Evolutionary conservation across 2,113 vertebrate species (phyloP).

Genomic region (Catharus fuscescens): DNA sequence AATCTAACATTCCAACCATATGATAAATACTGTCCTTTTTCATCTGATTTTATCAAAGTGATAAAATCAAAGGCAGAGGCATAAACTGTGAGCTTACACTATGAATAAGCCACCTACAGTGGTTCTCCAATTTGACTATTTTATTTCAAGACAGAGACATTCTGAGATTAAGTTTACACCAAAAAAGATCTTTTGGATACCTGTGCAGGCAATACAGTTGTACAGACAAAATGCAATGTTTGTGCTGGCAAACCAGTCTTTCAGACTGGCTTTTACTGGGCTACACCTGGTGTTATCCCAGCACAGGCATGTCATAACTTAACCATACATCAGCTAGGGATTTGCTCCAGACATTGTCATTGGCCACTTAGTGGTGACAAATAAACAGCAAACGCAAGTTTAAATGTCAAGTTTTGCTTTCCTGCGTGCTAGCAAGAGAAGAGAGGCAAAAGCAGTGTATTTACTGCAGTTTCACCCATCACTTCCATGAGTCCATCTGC

Average conservation of each 20-base stretch:
- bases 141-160: neutral
- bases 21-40: neutral
- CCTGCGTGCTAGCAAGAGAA: neutral
- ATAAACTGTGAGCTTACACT: neutral
- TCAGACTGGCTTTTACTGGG: neutral
- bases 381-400: neutral
- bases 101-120: neutral
- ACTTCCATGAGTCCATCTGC: neutral
- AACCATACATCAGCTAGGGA: accelerated
- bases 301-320: neutral
- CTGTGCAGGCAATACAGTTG: neutral
- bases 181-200: neutral
- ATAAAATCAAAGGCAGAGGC: neutral
- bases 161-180: neutral
- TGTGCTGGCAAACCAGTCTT: neutral
- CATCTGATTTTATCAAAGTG: neutral
- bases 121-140: neutral
- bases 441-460: neutral
- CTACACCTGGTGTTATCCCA: neutral
- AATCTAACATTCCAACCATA: neutral
- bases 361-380: neutral
- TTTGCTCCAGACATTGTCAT: neutral
- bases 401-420: neutral
- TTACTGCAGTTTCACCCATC: neutral
- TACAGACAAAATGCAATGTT: neutral